phyloP scores from a whole-genome alignment of 1,140 invertebrate genomes.

The Chelonus insularis region DNA sequence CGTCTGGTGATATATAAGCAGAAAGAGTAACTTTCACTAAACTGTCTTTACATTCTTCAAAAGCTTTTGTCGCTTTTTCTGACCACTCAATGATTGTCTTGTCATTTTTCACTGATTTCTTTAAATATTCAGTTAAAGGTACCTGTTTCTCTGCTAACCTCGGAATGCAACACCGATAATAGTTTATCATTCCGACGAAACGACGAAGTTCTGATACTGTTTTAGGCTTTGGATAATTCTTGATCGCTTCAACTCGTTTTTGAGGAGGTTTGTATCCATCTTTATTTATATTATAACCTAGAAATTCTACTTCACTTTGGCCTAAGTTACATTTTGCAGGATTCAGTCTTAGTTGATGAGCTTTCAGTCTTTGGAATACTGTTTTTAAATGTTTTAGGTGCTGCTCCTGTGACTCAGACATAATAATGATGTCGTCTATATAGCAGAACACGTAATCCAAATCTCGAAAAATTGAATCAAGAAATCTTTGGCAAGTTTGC shows the following conservation, averaged over 20 bases:
- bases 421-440: neutral
- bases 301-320: too few relatives aligned
- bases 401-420: neutral
- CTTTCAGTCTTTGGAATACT: neutral
- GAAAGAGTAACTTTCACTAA: neutral
- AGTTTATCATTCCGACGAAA: neutral
- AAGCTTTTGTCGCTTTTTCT: neutral
- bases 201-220: neutral
- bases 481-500: conserved; percentile 34
- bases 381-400: neutral
- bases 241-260: neutral
- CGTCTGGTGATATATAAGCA: neutral
- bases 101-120: neutral
- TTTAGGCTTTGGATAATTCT: neutral
- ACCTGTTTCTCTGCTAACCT: neutral
- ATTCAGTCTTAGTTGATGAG: too few relatives aligned
- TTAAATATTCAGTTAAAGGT: neutral
- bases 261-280: conserved; percentile 1
- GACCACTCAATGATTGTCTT: neutral
- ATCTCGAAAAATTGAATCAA: conserved; percentile 30
- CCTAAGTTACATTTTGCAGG: too few relatives aligned
- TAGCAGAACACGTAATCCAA: neutral
- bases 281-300: neutral
- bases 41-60: neutral
- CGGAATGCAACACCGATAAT: neutral